Evolutionary conservation across 2,113 vertebrate genomes (phyloP).

Genomic region (Eurypyga helias): DNA sequence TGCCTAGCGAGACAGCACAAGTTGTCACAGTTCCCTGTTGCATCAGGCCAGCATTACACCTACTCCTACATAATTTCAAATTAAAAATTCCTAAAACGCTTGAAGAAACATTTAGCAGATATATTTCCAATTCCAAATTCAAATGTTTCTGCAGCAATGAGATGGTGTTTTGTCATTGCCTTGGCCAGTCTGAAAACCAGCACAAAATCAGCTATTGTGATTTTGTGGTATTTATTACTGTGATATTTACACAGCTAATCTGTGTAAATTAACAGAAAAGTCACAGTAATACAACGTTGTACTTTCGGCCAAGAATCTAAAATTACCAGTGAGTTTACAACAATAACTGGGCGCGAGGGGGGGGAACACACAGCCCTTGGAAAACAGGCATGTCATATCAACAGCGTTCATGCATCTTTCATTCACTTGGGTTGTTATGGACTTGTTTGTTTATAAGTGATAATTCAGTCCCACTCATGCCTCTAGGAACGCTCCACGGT

Average conservation of each 20-base stretch:
- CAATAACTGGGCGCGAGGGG: accelerated
- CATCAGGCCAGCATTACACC: background rate
- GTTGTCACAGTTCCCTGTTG: background rate
- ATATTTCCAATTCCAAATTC: background rate
- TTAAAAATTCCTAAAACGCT: background rate
- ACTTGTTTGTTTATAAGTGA: background rate
- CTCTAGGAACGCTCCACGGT: background rate
- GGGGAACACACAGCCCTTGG: background rate
- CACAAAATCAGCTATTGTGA: background rate
- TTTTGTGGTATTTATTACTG: too few species aligned
- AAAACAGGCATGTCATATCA: background rate
- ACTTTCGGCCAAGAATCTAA: background rate
- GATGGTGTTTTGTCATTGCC: background rate
- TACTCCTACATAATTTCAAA: background rate
- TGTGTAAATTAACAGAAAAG: background rate
- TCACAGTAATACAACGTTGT: background rate
- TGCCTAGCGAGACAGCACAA: background rate
- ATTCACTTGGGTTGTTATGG: background rate
- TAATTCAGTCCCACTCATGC: background rate
- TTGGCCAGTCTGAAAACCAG: background rate
- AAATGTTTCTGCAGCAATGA: background rate
- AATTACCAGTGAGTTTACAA: background rate
- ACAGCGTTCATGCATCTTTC: background rate
- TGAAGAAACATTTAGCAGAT: background rate
- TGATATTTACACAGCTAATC: too few species aligned